These are phyloP conservation scores for Crocuta crocuta DNA, from an alignment of 2,113 vertebrate species.

Conservation along the genomic window DNA sequence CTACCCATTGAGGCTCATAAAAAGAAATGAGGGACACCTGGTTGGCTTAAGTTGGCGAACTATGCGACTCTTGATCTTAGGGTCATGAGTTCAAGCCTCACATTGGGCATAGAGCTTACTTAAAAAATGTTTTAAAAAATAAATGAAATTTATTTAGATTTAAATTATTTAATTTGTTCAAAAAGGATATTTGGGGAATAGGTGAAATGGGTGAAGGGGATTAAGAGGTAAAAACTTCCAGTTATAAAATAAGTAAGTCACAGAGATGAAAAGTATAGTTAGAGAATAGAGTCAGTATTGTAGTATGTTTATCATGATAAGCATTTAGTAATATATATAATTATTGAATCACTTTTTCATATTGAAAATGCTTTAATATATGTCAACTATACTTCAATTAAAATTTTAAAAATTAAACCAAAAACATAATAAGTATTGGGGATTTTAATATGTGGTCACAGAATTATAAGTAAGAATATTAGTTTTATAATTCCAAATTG, in stretches of 20 bases:
- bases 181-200: not conserved
- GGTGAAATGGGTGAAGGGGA: not conserved
- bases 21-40: not conserved
- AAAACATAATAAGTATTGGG: not conserved
- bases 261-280: not conserved
- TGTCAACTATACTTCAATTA: not conserved
- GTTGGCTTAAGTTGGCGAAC: not conserved
- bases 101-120: not conserved
- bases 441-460: constrained; percentile 15
- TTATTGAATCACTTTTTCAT: not conserved
- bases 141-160: constrained; percentile 4
- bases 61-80: not conserved
- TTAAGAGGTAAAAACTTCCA: not conserved
- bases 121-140: not conserved
- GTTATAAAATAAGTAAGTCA: not conserved
- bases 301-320: not conserved
- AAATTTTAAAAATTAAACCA: not conserved
- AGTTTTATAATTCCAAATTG: constrained; percentile 1
- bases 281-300: not conserved
- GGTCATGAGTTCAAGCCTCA: not conserved
- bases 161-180: not conserved
- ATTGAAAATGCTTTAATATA: not conserved
- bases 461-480: not conserved
- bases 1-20: not conserved
- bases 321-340: not conserved